Evolutionary conservation across 1,140 invertebrate genomes (phyloP), one percentile per base, ranked within the genome.

Genomic region (Drosophila pseudoananassae): DNA sequence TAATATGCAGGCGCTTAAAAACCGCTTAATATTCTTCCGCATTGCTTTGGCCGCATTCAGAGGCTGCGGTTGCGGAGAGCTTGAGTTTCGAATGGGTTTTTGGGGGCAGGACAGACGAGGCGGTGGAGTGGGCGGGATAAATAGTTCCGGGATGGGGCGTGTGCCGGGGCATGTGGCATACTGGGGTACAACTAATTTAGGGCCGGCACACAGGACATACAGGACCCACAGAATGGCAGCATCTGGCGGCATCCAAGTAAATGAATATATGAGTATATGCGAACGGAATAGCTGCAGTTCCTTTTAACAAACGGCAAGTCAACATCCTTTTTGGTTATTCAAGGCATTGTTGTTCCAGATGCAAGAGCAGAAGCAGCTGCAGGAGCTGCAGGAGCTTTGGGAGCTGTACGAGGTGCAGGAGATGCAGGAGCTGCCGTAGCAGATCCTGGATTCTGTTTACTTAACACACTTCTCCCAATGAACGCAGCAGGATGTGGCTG

Each of bases 21-120:
- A 73, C 75, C 83, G 82, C 75, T 87, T 87, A 88, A 87, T 87
- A 87, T 87, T 87, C 82, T 87, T 87, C 82, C 82, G 82, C 82
- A 87, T 87, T 87, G 83, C 82, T 87, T 76, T 87, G 83, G 82
- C 83, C 82, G 82, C 82, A 87, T 87, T 87, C 82, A 68, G 82
- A 61, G 69, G 69, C 64, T 71, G 69, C 66, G 64, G 66, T 83
- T 68, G 51, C 31, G 51, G 66, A 69, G 51, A 56, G 70, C 74
- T 73, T 47, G 75, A 64, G 80, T 8, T 64, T 66, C 71, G 72
- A 76, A 68, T 69, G 46, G 52, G 56, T n/a, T 40, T 14, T 14
- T 69, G 47, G 59, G 43, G 14, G 46, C 45, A 33, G 53, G 14
- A 40, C 38, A 33, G 53, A 33, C 56, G 10, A 66, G 36, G 63